Evolutionary conservation across 2,888 invertebrate species (phyloP).

Genomic region (Athalia cordata): DNA sequence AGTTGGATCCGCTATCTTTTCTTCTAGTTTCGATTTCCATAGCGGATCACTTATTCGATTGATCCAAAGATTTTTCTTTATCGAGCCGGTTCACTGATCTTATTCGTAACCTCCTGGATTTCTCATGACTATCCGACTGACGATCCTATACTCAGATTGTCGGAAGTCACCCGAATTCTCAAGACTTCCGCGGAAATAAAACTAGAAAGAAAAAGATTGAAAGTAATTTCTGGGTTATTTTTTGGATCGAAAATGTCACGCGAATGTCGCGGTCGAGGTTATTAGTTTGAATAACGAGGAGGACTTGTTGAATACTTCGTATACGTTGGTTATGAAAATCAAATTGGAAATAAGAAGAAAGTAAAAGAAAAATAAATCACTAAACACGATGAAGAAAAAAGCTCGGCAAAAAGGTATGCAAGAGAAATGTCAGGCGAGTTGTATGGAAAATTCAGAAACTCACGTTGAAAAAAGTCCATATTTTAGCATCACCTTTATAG

Average conservation of each 20-base stretch:
- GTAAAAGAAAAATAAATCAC: background rate
- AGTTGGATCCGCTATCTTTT: background rate
- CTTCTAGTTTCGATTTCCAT: background rate
- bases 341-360: background rate
- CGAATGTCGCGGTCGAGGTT: background rate
- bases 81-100: conserved; percentile 14
- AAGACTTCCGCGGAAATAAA: too few species aligned
- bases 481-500: background rate
- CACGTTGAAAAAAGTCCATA: too few species aligned
- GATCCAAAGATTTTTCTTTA: background rate
- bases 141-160: too few species aligned
- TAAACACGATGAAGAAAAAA: too few species aligned
- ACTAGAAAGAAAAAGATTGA: too few species aligned
- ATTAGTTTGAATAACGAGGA: background rate
- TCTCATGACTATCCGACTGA: too few species aligned
- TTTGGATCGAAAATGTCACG: background rate
- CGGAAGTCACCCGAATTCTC: too few species aligned
- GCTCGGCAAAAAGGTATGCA: too few species aligned
- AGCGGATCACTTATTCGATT: background rate
- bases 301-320: background rate
- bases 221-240: background rate
- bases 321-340: background rate
- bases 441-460: too few species aligned
- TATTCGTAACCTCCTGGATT: background rate
- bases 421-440: too few species aligned